Percentiles rank a stretch among this genome's conserved stretches.
phyloP scores from a whole-genome alignment of 2,797 vertebrate genomes.

The Atherinosoma microstoma region DNA sequence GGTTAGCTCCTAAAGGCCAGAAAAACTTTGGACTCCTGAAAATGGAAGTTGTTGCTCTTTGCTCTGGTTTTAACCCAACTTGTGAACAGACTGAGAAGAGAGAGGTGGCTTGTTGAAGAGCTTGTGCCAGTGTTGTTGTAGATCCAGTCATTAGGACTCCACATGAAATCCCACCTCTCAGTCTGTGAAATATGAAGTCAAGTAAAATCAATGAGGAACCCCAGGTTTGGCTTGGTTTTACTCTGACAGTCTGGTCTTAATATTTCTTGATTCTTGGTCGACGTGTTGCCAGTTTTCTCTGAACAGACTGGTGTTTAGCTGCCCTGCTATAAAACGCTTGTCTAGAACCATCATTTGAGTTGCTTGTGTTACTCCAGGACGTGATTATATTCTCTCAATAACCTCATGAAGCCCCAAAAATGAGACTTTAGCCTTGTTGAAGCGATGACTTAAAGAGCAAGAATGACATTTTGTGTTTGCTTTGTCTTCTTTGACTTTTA shows the following conservation, averaged over 20 bases:
- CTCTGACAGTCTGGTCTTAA: conserved; percentile 46
- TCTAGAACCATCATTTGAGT: conserved; percentile 66
- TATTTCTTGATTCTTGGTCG: conserved; percentile 42
- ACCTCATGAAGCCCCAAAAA: conserved; percentile 36
- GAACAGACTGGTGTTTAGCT: conserved; percentile 35
- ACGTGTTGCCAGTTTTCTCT: conserved; percentile 1
- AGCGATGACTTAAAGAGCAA: conserved; percentile 39
- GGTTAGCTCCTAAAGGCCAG: too few species aligned
- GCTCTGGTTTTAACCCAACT: too few species aligned
- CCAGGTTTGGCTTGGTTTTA: conserved; percentile 33
- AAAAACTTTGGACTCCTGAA: too few species aligned
- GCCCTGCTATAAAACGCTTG: neutral
- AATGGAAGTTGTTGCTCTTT: too few species aligned
- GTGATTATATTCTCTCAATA: conserved; percentile 47
- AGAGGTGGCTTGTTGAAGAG: conserved; percentile 41
- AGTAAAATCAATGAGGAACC: conserved; percentile 42
- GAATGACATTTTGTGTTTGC: conserved; percentile 10
- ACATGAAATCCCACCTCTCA: conserved; percentile 9
- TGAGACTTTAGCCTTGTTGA: conserved; percentile 6
- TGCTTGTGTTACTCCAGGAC: conserved; percentile 40
- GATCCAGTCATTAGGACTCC: conserved; percentile 53
- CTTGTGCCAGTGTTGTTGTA: conserved; percentile 26
- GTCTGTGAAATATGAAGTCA: conserved; percentile 17
- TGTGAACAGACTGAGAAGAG: too few species aligned
- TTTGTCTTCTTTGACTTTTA: conserved; percentile 9